Base-by-base conservation (phyloP, 2,797 vertebrate genomes). In the Chelidonichthys spinosus region DNA sequence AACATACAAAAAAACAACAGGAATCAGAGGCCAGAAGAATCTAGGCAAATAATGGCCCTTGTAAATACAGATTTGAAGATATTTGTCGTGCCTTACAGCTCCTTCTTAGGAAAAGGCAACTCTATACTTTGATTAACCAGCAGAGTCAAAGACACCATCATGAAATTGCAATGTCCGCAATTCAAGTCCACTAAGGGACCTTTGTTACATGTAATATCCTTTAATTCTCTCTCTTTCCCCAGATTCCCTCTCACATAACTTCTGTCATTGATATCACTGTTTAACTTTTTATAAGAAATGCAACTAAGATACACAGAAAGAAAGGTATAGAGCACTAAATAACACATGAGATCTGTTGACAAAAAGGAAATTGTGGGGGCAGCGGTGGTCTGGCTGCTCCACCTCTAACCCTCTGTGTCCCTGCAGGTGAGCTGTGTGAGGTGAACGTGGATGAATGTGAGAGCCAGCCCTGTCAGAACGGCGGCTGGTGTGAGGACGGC, bases 391-490 rank as follows among this genome's bases (percentile, higher is more conserved):
- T 35, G 6, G 7, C 8, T n/a, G 14, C 33, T 18, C 13, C 50
- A 17, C 11, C 6, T n/a, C 32, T 75, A 76, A 81, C 63, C 50
- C 5, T 35, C 4, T 4, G 10, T 56, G 55, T 63, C 7, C 40
- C 42, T 87, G 0, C 89, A 99, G 98, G 97, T 83, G 85, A 92
- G 47, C 90, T 92, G 0, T 99, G 98, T 84, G 94, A 96, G 83
- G 91, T 95, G 3, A 92, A 98, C 73, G 92, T 96, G 37, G 93
- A 98, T 4, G 97, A 99, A 62, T 99, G 98, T 76, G 94, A 94
- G 83, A 96, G 93, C 43, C 92, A 93, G 63, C 97, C 97, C 37
- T 99, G 98, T 87, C 86, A 95, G 85, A 96, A 97, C 0, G 96
- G 95, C 6, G 97, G 95, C 37, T 88, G 89, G 87, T 99, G 98